phyloP scores from a whole-genome alignment of 2,888 invertebrate species.

The Acanthosoma haemorrhoidale region DNA sequence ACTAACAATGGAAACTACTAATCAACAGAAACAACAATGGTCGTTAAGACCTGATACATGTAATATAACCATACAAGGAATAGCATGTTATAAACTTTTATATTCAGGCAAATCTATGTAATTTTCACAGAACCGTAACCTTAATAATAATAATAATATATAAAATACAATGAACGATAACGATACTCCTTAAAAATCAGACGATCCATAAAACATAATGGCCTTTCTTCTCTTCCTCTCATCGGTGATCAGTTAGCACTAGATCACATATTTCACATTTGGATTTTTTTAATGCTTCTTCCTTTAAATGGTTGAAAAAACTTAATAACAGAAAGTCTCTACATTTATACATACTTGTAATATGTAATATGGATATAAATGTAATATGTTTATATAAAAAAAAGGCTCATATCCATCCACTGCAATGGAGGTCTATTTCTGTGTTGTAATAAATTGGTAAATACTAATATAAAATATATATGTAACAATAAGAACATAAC shows the following conservation, averaged over 20 bases:
- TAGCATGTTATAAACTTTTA: background rate
- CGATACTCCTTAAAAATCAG: background rate
- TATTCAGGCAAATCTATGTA: constrained; percentile 2
- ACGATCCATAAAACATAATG: background rate
- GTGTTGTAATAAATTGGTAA: background rate
- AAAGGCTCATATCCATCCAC: constrained; percentile 2
- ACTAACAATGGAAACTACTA: too few species aligned
- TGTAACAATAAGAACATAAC: constrained; percentile 27
- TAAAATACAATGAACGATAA: background rate
- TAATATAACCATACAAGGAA: background rate
- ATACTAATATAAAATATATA: constrained; percentile 27
- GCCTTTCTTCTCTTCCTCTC: too few species aligned
- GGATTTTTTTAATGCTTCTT: background rate
- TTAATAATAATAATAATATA: too few species aligned
- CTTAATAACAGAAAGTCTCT: background rate
- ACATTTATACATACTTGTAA: constrained; percentile 16
- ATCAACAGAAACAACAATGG: too few species aligned
- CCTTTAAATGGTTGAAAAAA: background rate
- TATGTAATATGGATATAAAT: constrained; percentile 11
- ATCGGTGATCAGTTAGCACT: too few species aligned
- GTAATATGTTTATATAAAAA: constrained; percentile 13
- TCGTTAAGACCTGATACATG: too few species aligned
- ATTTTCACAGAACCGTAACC: background rate
- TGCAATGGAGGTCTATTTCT: constrained; percentile 14
- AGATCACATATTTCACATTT: too few species aligned